These are phyloP conservation scores for Meandrusa payeni DNA, from an alignment of 2,888 invertebrate genomes.

Conservation along the genomic window DNA sequence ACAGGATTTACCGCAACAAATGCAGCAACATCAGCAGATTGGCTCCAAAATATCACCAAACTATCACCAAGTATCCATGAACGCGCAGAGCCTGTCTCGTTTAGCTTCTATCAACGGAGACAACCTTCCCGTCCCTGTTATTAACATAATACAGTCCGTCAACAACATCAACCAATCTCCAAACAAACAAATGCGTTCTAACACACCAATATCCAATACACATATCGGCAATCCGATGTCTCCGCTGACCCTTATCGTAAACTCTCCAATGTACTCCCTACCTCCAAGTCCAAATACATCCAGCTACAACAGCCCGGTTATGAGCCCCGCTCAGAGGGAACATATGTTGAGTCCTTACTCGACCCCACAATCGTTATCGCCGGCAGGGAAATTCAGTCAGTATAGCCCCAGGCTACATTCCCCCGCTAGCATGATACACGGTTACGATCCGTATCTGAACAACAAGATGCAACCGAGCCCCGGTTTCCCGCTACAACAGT, in stretches of 20 bases:
- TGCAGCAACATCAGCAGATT: slow-evolving; percentile 37
- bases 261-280: slow-evolving; percentile 60
- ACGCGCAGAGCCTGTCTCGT: slow-evolving; percentile 37
- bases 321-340: slow-evolving; percentile 61
- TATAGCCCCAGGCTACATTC: slow-evolving; percentile 59
- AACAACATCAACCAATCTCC: too few species aligned
- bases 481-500: slow-evolving; percentile 45
- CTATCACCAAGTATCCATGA: slow-evolving; percentile 44
- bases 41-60: slow-evolving; percentile 37
- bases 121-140: slow-evolving; percentile 51
- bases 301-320: slow-evolving; percentile 60
- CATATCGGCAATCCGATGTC: slow-evolving; percentile 48
- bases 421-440: slow-evolving; percentile 51
- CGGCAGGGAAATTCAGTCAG: slow-evolving; percentile 54
- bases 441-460: slow-evolving; percentile 63
- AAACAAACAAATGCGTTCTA: slow-evolving; percentile 43
- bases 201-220: slow-evolving; percentile 36
- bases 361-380: slow-evolving; percentile 64
- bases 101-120: slow-evolving; percentile 38
- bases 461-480: slow-evolving; percentile 70
- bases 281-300: slow-evolving; percentile 58
- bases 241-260: slow-evolving; percentile 59
- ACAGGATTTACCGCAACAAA: slow-evolving; percentile 55
- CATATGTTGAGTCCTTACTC: slow-evolving; percentile 60
- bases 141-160: slow-evolving; percentile 56